These are phyloP conservation scores for Nylanderia fulva DNA, from an alignment of 1,140 invertebrate genomes.

Conservation along the genomic window DNA sequence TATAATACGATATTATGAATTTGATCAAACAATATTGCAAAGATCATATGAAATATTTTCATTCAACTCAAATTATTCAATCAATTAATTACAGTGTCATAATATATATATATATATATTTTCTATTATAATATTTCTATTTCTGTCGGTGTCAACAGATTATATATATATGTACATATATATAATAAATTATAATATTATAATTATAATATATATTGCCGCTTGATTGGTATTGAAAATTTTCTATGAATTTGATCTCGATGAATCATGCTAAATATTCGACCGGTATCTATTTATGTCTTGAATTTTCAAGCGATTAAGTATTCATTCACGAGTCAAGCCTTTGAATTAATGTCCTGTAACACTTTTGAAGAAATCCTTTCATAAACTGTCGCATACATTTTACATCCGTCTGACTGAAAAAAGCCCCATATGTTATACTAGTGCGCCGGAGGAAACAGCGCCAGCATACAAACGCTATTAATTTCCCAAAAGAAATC, in stretches of 20 bases:
- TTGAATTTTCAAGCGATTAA: constrained; percentile 61
- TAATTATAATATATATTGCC: background rate
- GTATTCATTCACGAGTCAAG: constrained; percentile 24
- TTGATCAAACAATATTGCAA: background rate
- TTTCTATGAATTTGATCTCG: constrained; percentile 2
- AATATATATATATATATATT: background rate
- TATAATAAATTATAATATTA: background rate
- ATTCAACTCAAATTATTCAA: background rate
- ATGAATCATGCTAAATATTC: background rate
- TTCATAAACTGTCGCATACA: constrained; percentile 74
- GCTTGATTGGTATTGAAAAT: background rate
- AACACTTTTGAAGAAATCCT: constrained; percentile 29
- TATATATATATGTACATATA: background rate
- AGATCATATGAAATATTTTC: background rate
- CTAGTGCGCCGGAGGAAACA: constrained; percentile 19
- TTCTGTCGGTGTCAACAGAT: background rate
- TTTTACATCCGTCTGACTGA: constrained; percentile 39
- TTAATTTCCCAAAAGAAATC: constrained; percentile 83
- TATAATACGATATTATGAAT: background rate
- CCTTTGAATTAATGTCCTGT: constrained; percentile 59
- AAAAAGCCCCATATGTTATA: constrained; percentile 30
- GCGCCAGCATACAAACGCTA: constrained; percentile 81
- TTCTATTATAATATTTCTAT: background rate
- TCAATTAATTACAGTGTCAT: background rate
- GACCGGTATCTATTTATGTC: constrained; percentile 32